A percentile compares a stretch with the other conserved stretches of the same genome.
phyloP scores from a whole-genome alignment of 2,113 vertebrate genomes.

The Halcyon malimbica region DNA sequence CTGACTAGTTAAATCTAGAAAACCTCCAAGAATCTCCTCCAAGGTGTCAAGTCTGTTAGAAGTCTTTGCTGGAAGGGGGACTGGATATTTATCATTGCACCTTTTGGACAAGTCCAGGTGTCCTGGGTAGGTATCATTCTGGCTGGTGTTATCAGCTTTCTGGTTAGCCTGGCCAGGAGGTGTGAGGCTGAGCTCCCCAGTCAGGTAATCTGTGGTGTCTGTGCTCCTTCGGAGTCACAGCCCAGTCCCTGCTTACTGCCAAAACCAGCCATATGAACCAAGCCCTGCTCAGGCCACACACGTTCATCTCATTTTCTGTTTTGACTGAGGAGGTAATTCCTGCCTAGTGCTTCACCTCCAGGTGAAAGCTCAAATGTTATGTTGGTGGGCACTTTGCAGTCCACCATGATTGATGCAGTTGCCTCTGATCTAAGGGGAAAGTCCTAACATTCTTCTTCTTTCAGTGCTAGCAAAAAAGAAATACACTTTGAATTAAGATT shows the following conservation, averaged over 20 bases:
- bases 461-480: not conserved
- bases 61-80: not conserved
- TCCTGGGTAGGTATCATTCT: not conserved
- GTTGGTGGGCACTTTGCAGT: not conserved
- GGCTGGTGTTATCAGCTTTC: not conserved
- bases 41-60: not conserved
- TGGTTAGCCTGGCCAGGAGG: not conserved
- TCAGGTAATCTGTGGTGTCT: not conserved
- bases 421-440: not conserved
- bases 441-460: not conserved
- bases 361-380: not conserved
- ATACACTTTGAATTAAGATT: slow-evolving; percentile 55
- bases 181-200: not conserved
- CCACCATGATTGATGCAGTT: not conserved
- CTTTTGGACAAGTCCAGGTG: not conserved
- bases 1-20: not conserved
- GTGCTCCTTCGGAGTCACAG: not conserved
- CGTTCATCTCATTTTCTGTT: not conserved
- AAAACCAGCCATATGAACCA: not conserved
- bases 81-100: not conserved
- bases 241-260: not conserved
- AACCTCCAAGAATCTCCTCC: not conserved
- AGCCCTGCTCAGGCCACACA: not conserved
- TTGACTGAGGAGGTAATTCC: accelerated
- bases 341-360: not conserved